These are phyloP conservation scores for Eupelmus urozonus DNA, from an alignment of 2,888 invertebrate species.

Conservation along the genomic window DNA sequence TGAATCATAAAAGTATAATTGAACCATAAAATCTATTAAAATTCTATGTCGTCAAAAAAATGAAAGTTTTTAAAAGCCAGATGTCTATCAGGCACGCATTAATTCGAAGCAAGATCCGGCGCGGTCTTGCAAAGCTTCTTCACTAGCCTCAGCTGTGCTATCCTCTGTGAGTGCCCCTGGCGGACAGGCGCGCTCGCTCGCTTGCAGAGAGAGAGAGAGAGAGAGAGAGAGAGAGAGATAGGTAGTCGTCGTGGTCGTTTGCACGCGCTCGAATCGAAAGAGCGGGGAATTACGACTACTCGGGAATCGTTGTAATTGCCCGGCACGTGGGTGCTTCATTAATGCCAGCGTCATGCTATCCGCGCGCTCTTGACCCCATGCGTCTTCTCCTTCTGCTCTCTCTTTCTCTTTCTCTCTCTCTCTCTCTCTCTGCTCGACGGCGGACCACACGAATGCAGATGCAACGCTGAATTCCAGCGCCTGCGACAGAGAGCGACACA, in stretches of 20 bases:
- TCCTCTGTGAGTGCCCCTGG: too few relatives aligned
- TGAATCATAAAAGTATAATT: too few relatives aligned
- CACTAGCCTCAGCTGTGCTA: too few relatives aligned
- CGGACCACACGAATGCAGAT: constrained; percentile 48
- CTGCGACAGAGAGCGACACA: background rate
- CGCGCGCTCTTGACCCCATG: constrained; percentile 56
- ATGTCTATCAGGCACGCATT: too few relatives aligned
- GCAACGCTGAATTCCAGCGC: constrained; percentile 29
- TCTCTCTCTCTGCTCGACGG: background rate
- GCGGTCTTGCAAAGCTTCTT: too few relatives aligned
- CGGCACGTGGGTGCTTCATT: constrained; percentile 71
- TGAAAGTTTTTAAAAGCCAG: too few relatives aligned
- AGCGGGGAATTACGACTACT: constrained; percentile 64
- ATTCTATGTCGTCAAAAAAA: too few relatives aligned
- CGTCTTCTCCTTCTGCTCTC: constrained; percentile 9
- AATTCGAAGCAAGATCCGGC: too few relatives aligned
- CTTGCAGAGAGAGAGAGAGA: too few relatives aligned
- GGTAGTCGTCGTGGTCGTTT: background rate
- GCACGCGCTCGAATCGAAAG: constrained; percentile 15
- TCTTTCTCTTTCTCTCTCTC: background rate
- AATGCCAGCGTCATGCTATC: constrained; percentile 64
- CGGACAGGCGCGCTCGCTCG: background rate
- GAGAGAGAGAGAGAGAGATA: background rate
- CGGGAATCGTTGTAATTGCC: constrained; percentile 58
- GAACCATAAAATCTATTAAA: too few relatives aligned